A percentile compares a stretch with the other conserved stretches of the same genome.
Conservation (phyloP, 2,113 vertebrate genomes). For the Barnardius zonarius region DNA sequence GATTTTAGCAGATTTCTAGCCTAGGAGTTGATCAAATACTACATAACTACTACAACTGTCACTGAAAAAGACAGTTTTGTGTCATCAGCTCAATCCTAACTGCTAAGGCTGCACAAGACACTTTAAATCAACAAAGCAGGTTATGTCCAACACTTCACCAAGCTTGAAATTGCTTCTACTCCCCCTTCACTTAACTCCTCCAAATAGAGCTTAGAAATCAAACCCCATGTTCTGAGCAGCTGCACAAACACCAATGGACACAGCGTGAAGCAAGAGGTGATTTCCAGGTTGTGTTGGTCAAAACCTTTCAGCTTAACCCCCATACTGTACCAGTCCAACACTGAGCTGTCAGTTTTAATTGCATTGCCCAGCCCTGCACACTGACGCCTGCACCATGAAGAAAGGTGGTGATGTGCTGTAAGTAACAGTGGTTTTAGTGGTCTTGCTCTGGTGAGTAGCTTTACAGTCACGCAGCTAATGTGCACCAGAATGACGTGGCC, state of each 20-base stretch:
- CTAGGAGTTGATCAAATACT: not conserved
- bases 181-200: slow-evolving; percentile 1
- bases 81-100: not conserved
- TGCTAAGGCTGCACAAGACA: not conserved
- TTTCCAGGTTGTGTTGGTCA: not conserved
- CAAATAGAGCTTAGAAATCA: not conserved
- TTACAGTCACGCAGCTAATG: not conserved
- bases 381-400: not conserved
- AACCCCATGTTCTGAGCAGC: not conserved
- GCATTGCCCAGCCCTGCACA: not conserved
- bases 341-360: not conserved
- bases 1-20: not conserved
- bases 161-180: not conserved
- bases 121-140: slow-evolving; percentile 5
- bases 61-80: not conserved
- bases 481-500: fast-evolving
- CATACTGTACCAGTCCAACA: not conserved
- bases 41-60: not conserved
- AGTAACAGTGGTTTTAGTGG: not conserved
- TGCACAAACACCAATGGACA: not conserved
- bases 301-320: not conserved
- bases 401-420: not conserved
- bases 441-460: not conserved
- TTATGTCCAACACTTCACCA: not conserved
- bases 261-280: not conserved